Base-by-base conservation (phyloP, 2,113 vertebrate species). In the Ornithorhynchus anatinus region DNA sequence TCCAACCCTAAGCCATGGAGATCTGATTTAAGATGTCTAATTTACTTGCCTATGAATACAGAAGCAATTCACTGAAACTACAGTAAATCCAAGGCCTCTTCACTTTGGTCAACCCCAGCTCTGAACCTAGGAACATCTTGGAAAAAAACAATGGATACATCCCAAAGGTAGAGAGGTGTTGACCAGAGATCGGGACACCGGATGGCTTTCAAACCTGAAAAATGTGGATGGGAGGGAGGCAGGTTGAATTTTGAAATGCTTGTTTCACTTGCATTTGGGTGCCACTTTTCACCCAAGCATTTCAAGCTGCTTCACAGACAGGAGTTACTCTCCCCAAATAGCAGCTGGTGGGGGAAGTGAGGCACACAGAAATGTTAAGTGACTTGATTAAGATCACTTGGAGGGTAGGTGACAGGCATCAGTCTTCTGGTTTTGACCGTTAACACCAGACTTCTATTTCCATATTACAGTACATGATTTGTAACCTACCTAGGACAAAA, bases 281-380 rank as follows among this genome's bases (percentile, higher is more conserved):
- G 51, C 69, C 51, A 51, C 40, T 59, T 69, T 66, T 54, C 66
- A 72, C 33, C 23, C 56, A 43, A 29, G 31, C 33, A 57, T 72
- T 59, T 63, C 64, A 52, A 72, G 69, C n/a, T n/a, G n/a, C n/a
- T n/a, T n/a, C n/a, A n/a, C n/a, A n/a, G n/a, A n/a, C n/a, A n/a
- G 17, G 45, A 72, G 52, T 45, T 27, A 48, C 75, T 75, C 61
- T 42, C 51, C 52, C 47, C 64, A 73, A 44, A 57, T 70, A 44
- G 65, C 71, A 74, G 17, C n/a, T 10, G 36, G 40, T 27, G 45
- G 36, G 40, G 32, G 45, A 50, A 50, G 25, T 48, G 23, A 50
- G 47, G 31, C 64, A 10, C 64, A 71, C 36, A 40, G 75, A 56
- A 45, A 8, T 25, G 67, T 14, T 16, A 57, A 57, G 32, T 16